Evolutionary conservation across 2,888 invertebrate species (phyloP).

Genomic region (Crematogaster levior): DNA sequence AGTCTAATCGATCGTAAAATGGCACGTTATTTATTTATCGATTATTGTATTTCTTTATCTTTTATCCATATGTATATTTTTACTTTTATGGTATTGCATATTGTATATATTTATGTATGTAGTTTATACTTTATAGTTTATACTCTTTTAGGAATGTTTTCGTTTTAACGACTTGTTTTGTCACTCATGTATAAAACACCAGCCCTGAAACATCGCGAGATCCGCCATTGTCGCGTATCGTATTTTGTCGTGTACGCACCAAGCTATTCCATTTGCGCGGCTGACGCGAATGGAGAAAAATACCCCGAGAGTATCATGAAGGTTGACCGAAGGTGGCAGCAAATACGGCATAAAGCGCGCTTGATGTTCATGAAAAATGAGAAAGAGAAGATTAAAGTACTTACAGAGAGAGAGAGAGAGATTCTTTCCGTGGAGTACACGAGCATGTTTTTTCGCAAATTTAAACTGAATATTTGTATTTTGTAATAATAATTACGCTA

Average conservation of each 20-base stretch:
- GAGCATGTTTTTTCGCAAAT: conserved; percentile 5
- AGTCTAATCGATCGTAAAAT: too few species aligned
- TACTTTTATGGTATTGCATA: not conserved
- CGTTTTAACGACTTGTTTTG: conserved; percentile 13
- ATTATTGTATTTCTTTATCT: too few species aligned
- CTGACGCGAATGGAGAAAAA: conserved; percentile 54
- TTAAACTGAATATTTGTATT: conserved; percentile 10
- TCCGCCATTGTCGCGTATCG: conserved; percentile 48
- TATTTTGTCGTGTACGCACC: conserved; percentile 60
- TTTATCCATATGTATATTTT: not conserved
- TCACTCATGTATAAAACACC: not conserved
- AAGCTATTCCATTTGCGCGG: conserved; percentile 59
- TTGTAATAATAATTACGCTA: conserved; percentile 21
- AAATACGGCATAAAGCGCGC: conserved; percentile 19
- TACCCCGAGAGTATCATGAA: conserved; percentile 50
- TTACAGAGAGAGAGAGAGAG: not conserved
- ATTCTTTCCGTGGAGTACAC: not conserved
- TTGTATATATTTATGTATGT: not conserved
- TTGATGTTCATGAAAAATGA: conserved; percentile 41
- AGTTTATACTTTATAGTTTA: too few species aligned
- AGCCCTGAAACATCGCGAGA: not conserved
- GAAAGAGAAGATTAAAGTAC: conserved; percentile 37
- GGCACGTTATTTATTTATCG: too few species aligned
- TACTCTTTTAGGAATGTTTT: not conserved
- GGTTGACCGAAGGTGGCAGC: conserved; percentile 50